Base-by-base conservation (phyloP, 2,113 vertebrate species). In the Centropristis striata region DNA sequence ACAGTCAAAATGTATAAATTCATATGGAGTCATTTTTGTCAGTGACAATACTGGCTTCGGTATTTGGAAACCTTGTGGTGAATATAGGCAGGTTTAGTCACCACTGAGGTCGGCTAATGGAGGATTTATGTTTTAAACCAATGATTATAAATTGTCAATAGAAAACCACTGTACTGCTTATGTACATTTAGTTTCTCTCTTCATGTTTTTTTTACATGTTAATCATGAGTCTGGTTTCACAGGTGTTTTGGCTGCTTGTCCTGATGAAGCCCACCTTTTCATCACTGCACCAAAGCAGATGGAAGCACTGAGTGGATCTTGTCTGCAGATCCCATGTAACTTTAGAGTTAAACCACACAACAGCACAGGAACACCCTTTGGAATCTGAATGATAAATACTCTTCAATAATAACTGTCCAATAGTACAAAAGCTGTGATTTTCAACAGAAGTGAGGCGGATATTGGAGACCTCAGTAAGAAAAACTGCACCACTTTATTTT, bases 401-500 rank as follows among this genome's bases (percentile, higher is more conserved):
- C n/a, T n/a, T n/a, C n/a, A n/a, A n/a, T n/a, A n/a, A n/a, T n/a
- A n/a, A n/a, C n/a, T n/a, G n/a, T n/a, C n/a, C n/a, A n/a, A n/a
- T n/a, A n/a, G n/a, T n/a, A n/a, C n/a, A n/a, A n/a, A n/a, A n/a
- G n/a, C n/a, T n/a, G 32, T 73, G 32, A 15, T 54, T 55, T 91
- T 79, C 75, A 89, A 59, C 49, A 80, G 85, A 14, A 88, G 79
- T 37, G 0, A 0, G 7, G 1, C 0, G n/a, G 0, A 3, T 1
- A 71, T 23, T 46, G 92, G 92, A 86, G 2, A 92, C 59, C 51
- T 90, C 54, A 46, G 0, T 0, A 4, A 81, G 70, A 78, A 27
- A 12, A 66, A 91, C 71, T 94, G 91, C 84, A 90, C 89, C 27
- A 92, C 90, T n/a, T n/a, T n/a, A n/a, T 88, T 92, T 58, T 32